Conservation (phyloP, 2,113 vertebrate species). For the Irena cyanogastra region DNA sequence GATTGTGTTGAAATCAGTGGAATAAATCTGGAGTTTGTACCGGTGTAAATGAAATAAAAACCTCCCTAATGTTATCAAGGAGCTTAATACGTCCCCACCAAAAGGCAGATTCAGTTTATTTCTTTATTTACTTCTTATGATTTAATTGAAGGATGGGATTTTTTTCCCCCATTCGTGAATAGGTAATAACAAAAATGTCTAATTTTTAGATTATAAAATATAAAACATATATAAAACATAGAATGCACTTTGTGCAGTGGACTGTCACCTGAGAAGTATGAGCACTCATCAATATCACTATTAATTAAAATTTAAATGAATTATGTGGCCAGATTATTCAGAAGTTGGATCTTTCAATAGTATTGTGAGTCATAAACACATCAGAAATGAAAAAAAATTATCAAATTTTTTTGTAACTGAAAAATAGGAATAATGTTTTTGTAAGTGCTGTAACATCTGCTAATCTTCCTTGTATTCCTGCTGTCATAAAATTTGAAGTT, state of each 20-base stretch:
- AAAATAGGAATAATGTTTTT: background rate
- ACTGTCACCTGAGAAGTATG: background rate
- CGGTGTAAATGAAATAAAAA: background rate
- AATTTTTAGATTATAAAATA: background rate
- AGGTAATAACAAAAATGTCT: background rate
- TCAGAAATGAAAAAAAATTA: background rate
- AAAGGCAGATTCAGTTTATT: background rate
- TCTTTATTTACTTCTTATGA: background rate
- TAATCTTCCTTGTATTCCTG: background rate
- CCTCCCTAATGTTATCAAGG: background rate
- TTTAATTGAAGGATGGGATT: background rate
- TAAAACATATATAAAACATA: background rate
- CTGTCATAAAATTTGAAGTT: background rate
- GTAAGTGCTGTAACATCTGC: background rate
- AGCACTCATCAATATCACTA: background rate
- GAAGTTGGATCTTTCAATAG: background rate
- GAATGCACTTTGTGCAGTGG: background rate
- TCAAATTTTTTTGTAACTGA: background rate
- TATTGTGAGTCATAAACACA: background rate
- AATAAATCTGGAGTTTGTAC: background rate
- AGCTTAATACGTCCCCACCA: accelerated
- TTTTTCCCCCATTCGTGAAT: background rate
- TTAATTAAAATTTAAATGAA: background rate
- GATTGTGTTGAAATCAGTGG: background rate
- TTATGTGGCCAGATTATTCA: background rate